Evolutionary conservation across 2,113 vertebrate species (phyloP).

Genomic region (Silurus asotus): DNA sequence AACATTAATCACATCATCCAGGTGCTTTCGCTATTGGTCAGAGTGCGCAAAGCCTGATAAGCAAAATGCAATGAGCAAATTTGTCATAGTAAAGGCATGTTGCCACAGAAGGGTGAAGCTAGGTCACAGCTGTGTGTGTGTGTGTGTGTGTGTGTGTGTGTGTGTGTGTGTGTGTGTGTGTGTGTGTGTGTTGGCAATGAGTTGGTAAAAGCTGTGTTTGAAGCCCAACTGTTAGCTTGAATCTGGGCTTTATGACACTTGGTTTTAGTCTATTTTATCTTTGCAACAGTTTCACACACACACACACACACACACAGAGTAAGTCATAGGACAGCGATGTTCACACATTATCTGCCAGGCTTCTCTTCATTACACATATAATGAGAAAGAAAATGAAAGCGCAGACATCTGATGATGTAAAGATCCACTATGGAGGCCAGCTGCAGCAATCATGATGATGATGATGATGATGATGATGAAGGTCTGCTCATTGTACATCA

Average conservation of each 20-base stretch:
- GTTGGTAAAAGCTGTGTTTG: conserved; percentile 28
- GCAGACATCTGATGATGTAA: conserved; percentile 47
- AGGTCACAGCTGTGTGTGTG: conserved; percentile 20
- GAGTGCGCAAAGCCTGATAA: background rate
- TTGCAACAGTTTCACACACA: conserved; percentile 3
- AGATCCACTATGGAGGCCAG: conserved; percentile 12
- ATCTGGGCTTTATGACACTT: conserved; percentile 26
- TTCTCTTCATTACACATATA: conserved; percentile 45
- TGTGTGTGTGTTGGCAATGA: background rate
- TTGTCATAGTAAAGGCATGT: background rate
- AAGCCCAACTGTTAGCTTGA: conserved; percentile 28
- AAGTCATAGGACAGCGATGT: conserved; percentile 4
- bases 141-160: conserved; percentile 33
- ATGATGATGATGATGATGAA: background rate
- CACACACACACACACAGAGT: no score
- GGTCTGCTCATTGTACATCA: conserved; percentile 22
- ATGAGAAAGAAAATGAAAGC: conserved; percentile 39
- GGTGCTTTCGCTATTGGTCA: background rate
- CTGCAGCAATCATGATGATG: background rate
- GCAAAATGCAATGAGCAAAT: conserved; percentile 25
- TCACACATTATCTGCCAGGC: conserved; percentile 38
- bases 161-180: conserved; percentile 5
- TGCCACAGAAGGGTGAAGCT: conserved; percentile 17
- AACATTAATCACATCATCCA: conserved; percentile 19
- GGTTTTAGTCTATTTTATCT: conserved; percentile 28